A percentile compares a stretch with the other conserved stretches of the same genome.
phyloP scores from a whole-genome alignment of 2,113 vertebrate species.

The Pipa parva region DNA sequence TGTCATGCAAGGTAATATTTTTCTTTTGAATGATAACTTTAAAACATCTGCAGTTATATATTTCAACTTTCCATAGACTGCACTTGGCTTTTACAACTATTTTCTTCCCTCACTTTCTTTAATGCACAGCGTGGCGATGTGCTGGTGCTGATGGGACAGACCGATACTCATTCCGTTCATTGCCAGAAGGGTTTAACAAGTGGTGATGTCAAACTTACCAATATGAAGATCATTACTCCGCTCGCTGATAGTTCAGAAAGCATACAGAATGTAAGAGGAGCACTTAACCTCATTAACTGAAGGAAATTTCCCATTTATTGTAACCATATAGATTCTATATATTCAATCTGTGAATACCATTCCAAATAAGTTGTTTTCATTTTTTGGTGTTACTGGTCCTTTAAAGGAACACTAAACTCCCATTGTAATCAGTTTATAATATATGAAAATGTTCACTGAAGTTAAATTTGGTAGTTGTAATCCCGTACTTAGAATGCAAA shows the following conservation, averaged over 20 bases:
- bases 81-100: background rate
- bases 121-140: conserved; percentile 67
- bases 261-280: conserved; percentile 52
- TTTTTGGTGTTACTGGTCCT: too few species aligned
- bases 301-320: too few species aligned
- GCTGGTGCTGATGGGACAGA: conserved; percentile 65
- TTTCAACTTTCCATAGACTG: background rate
- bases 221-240: conserved; percentile 72
- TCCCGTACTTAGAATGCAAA: too few species aligned
- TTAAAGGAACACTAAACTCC: too few species aligned
- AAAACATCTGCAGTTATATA: background rate
- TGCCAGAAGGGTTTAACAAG: conserved; percentile 67
- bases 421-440: too few species aligned
- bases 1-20: conserved; percentile 76
- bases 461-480: too few species aligned
- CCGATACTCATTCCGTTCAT: conserved; percentile 63
- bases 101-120: background rate
- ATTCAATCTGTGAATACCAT: too few species aligned
- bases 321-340: too few species aligned
- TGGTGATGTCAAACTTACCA: conserved; percentile 61
- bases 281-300: too few species aligned
- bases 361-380: too few species aligned
- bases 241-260: conserved; percentile 53
- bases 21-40: conserved; percentile 5
- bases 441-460: too few species aligned